Base-by-base conservation (phyloP, 2,113 vertebrate genomes). In the Hippocampus comes region DNA sequence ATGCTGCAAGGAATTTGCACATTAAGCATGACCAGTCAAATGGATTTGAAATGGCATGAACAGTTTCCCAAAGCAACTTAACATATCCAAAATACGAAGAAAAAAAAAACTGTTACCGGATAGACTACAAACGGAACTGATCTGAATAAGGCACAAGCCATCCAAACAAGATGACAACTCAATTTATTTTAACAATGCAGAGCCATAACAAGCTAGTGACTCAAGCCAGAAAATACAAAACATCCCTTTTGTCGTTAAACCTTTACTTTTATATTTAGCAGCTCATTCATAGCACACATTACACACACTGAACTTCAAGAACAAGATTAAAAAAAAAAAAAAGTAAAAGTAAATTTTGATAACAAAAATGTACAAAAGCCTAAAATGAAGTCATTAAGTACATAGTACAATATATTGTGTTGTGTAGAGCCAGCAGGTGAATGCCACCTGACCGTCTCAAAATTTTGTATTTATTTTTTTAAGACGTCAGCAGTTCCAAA, bases 121-220 rank as follows among this genome's bases (percentile, higher is more conserved):
- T 23, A 14, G 2, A 10, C 57, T 60, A n/a, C 9, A 55, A 55
- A 23, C 8, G 3, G 14, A 60, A 60, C 1, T 9, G 25, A 60
- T 8, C 7, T 20, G 15, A 41, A 63, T 1, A 48, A 12, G 23
- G 21, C 20, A 65, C 23, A 41, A 11, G 8, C 3, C 43, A 23
- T 23, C 6, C 2, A 3, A 38, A 23, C 63, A 69, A 49, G 10
- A 38, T 15, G n/a, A 42, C 63, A 64, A 72, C 41, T 73, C 12
- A 69, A 69, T 87, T 87, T 83, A 83, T 83, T 86, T 80, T 72
- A 18, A 9, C 27, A 73, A 65, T 14, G 70, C 67, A 79, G 74
- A 72, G 55, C 23, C 20, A 51, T 57, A 83, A 70, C 23, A 38
- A 66, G 21, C 20, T 5, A 3, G 5, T 30, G 12, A 11, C 41